These are phyloP conservation scores for Sceloporus undulatus DNA, from an alignment of 2,113 vertebrate genomes.

Conservation along the genomic window DNA sequence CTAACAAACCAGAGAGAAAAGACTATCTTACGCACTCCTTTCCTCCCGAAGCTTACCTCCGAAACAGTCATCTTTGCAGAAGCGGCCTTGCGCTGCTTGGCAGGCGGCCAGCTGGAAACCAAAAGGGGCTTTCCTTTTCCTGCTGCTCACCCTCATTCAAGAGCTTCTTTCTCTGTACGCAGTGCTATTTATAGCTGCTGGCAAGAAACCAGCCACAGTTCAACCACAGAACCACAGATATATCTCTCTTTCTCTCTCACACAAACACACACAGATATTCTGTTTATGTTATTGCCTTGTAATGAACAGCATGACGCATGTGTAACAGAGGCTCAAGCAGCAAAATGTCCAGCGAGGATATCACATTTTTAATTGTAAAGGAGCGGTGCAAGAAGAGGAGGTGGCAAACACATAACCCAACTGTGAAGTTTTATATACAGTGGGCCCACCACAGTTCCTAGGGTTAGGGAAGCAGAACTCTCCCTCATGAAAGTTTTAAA, in stretches of 20 bases:
- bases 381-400: rapidly evolving
- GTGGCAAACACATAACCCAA: neutral
- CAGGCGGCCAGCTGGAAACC: constrained; percentile 80
- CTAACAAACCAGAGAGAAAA: constrained; percentile 67
- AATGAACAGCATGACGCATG: neutral
- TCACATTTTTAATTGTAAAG: neutral
- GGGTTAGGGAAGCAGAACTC: no score
- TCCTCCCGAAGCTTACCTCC: constrained; percentile 77
- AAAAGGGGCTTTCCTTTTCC: constrained; percentile 79
- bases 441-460: neutral
- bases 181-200: constrained; percentile 84
- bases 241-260: neutral
- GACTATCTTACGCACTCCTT: constrained; percentile 69
- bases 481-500: no score
- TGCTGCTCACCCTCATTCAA: constrained; percentile 76
- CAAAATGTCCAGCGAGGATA: neutral
- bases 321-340: rapidly evolving
- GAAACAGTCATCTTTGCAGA: constrained; percentile 64
- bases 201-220: constrained; percentile 79
- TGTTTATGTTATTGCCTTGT: constrained; percentile 25
- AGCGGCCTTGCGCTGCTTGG: constrained; percentile 72
- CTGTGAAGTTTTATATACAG: neutral
- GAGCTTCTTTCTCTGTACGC: constrained; percentile 76
- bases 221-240: constrained; percentile 70
- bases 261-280: constrained; percentile 1